Percentiles rank a stretch among this genome's conserved stretches.
phyloP scores from a whole-genome alignment of 2,113 vertebrate genomes.

The Tapirus terrestris region DNA sequence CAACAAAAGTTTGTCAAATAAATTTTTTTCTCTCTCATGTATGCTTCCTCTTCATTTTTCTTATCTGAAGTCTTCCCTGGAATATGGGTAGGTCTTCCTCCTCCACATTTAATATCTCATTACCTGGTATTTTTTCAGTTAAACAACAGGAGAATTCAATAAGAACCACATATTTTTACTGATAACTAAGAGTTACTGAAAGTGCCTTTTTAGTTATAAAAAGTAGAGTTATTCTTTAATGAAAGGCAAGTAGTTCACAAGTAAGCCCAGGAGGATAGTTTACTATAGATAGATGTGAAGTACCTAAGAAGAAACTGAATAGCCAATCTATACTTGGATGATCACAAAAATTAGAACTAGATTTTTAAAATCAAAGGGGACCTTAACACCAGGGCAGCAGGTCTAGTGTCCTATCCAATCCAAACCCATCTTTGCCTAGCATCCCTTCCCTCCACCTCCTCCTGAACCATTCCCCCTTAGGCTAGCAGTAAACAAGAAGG shows the following conservation, averaged over 20 bases:
- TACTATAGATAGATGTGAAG: background rate
- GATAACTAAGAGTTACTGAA: background rate
- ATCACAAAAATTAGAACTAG: background rate
- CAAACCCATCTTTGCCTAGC: background rate
- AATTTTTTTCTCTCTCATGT: background rate
- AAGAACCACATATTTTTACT: conserved; percentile 10
- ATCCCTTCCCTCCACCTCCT: background rate
- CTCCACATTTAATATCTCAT: background rate
- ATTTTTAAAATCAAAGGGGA: background rate
- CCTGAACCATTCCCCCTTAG: no score
- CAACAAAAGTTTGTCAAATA: background rate
- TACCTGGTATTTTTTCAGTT: background rate
- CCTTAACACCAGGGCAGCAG: background rate
- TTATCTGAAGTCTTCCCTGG: background rate
- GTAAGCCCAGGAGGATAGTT: background rate
- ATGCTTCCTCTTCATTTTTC: background rate
- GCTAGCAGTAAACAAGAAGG: background rate
- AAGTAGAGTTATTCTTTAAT: background rate
- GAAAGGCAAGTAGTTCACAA: background rate
- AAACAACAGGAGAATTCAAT: conserved; percentile 6
- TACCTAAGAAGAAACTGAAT: background rate
- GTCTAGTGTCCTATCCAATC: background rate
- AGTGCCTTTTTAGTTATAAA: background rate
- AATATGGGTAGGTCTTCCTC: background rate
- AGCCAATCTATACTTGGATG: background rate